A percentile compares a stretch with the other conserved stretches of the same genome.
Conservation (phyloP, 2,888 invertebrate genomes). For the Sminthurides aquaticus region DNA sequence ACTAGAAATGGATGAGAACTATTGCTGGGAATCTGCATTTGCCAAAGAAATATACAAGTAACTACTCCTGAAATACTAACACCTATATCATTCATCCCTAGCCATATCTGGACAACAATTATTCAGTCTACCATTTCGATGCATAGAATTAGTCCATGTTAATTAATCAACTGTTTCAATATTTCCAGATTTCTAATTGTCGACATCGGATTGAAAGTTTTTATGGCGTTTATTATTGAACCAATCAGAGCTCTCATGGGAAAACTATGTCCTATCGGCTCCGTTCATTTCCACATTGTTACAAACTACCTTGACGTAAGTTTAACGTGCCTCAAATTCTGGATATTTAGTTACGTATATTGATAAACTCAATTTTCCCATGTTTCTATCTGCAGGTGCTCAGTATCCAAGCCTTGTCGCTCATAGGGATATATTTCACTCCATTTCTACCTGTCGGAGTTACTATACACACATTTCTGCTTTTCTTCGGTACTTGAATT, state of each 20-base stretch:
- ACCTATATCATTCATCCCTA: too few species aligned
- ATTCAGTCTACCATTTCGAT: background rate
- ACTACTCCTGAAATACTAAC: background rate
- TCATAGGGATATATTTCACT: slow-evolving; percentile 20
- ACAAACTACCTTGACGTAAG: slow-evolving; percentile 17
- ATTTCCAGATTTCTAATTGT: slow-evolving; percentile 19
- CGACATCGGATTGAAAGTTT: slow-evolving; percentile 13
- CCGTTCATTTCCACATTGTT: slow-evolving; percentile 18
- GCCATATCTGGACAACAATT: too few species aligned
- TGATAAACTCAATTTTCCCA: background rate
- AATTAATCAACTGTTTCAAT: background rate
- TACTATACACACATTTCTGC: slow-evolving; percentile 8
- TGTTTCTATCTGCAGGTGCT: slow-evolving; percentile 10
- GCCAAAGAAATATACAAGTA: slow-evolving; percentile 38
- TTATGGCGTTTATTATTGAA: slow-evolving; percentile 13
- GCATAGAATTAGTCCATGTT: background rate
- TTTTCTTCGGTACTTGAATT: slow-evolving; percentile 19
- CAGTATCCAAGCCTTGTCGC: slow-evolving; percentile 12
- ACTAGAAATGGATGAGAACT: background rate
- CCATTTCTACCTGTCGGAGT: slow-evolving; percentile 17
- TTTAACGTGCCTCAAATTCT: background rate
- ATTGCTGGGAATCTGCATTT: slow-evolving; percentile 37
- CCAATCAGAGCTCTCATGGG: slow-evolving; percentile 15
- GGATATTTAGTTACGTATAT: background rate
- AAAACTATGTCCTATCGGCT: slow-evolving; percentile 14